A percentile compares a stretch with the other conserved stretches of the same genome.
Conservation (phyloP, 2,888 invertebrate species). For the Drosophila formosana region DNA sequence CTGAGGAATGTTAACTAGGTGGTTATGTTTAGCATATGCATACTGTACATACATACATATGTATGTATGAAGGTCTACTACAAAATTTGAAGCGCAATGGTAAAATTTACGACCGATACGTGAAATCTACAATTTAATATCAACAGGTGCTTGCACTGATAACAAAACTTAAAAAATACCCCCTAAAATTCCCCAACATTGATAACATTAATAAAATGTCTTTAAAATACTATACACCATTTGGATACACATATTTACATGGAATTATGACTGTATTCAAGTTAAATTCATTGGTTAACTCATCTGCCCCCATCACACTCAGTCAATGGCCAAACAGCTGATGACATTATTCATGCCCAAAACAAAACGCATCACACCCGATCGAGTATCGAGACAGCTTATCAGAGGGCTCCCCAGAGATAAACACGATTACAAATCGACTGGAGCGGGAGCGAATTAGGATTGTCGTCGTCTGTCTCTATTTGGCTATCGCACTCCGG, state of each 20-base stretch:
- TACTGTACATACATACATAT: neutral
- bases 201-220: conserved; percentile 30
- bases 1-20: neutral
- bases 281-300: conserved; percentile 4
- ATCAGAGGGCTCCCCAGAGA: conserved; percentile 45
- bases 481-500: conserved; percentile 27
- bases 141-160: conserved; percentile 48
- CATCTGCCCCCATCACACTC: neutral
- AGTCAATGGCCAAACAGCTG: conserved; percentile 25
- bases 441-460: conserved; percentile 16
- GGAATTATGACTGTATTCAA: neutral
- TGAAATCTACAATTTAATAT: conserved; percentile 42
- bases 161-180: conserved; percentile 40
- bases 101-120: conserved; percentile 51
- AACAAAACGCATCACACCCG: conserved; percentile 10
- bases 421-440: conserved; percentile 20
- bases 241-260: conserved; percentile 9
- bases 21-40: too few species aligned
- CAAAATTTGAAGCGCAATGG: conserved; percentile 18
- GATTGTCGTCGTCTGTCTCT: conserved; percentile 22
- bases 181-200: conserved; percentile 18
- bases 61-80: conserved; percentile 2
- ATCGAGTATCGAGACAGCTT: conserved; percentile 9
- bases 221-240: neutral
- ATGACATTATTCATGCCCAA: conserved; percentile 45